Evolutionary conservation across 2,888 invertebrate species (phyloP).

Genomic region (Patella depressa): DNA sequence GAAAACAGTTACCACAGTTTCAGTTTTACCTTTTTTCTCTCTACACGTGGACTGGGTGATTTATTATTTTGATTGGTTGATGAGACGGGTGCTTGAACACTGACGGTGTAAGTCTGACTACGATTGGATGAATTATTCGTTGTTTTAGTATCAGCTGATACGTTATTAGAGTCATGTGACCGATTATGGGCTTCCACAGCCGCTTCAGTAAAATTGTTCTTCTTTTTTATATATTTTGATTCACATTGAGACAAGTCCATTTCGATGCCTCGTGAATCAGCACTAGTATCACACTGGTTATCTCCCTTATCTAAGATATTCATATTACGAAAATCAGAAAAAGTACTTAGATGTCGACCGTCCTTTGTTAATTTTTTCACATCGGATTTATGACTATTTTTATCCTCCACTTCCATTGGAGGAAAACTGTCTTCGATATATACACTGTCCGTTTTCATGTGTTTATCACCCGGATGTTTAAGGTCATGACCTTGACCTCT

Average conservation of each 20-base stretch:
- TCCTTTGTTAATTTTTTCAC: conserved; percentile 17
- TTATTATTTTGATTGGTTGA: not conserved
- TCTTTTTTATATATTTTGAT: conserved; percentile 30
- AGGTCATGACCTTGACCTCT: conserved; percentile 29
- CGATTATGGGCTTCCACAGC: not conserved
- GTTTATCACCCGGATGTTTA: conserved; percentile 22
- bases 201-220: conserved; percentile 6
- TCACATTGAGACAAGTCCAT: conserved; percentile 39
- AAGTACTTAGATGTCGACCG: conserved; percentile 50
- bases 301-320: conserved; percentile 41
- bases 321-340: conserved; percentile 54
- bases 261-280: conserved; percentile 30
- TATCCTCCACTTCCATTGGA: conserved; percentile 19
- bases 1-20: too few relatives aligned
- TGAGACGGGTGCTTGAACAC: conserved; percentile 27
- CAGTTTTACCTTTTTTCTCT: conserved; percentile 54
- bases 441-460: conserved; percentile 27
- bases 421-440: conserved; percentile 13
- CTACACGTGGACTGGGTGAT: conserved; percentile 44
- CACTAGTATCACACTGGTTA: conserved; percentile 30
- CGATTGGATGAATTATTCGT: conserved; percentile 16
- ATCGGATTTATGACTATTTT: conserved; percentile 13
- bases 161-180: not conserved
- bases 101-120: conserved; percentile 25
- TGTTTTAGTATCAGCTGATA: not conserved